Evolutionary conservation across 1,140 invertebrate species (phyloP).

Genomic region (Thereuonema tuberculata): DNA sequence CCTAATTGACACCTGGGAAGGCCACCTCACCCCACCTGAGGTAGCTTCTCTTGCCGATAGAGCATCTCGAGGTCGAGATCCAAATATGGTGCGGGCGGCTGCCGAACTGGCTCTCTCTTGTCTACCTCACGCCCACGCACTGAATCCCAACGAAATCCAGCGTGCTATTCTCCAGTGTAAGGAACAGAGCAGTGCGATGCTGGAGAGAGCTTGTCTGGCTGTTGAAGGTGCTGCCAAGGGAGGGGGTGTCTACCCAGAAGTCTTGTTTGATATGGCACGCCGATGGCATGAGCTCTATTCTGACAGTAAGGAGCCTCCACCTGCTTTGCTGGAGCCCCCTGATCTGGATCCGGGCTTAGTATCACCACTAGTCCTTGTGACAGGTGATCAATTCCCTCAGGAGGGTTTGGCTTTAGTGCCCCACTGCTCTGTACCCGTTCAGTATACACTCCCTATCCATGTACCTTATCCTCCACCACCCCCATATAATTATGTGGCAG

Average conservation of each 20-base stretch:
- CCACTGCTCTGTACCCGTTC: constrained; percentile 13
- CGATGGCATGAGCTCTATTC: constrained; percentile 87
- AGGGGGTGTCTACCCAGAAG: constrained; percentile 92
- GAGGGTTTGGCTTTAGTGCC: background rate
- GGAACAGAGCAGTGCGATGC: constrained; percentile 88
- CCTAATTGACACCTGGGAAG: constrained; percentile 94
- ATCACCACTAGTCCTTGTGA: constrained; percentile 13
- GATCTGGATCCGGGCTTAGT: constrained; percentile 18
- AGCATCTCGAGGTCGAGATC: constrained; percentile 78
- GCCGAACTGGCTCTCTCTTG: constrained; percentile 89
- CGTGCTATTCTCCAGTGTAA: constrained; percentile 87
- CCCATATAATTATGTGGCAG: constrained; percentile 30
- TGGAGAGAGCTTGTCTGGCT: constrained; percentile 86
- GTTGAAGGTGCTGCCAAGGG: constrained; percentile 90
- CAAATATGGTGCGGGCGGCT: constrained; percentile 72
- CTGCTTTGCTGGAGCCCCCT: constrained; percentile 10
- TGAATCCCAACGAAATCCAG: constrained; percentile 95
- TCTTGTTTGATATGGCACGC: constrained; percentile 84
- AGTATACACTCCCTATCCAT: constrained; percentile 7
- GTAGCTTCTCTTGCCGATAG: constrained; percentile 90
- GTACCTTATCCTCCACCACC: constrained; percentile 26
- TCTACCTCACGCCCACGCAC: constrained; percentile 82
- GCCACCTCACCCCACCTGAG: constrained; percentile 92
- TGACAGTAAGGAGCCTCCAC: constrained; percentile 17
- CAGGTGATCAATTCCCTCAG: no score